Evolutionary conservation across 2,797 vertebrate genomes (phyloP), one percentile per base, ranked within the genome.

Genomic region (Sarcoramphus papa): DNA sequence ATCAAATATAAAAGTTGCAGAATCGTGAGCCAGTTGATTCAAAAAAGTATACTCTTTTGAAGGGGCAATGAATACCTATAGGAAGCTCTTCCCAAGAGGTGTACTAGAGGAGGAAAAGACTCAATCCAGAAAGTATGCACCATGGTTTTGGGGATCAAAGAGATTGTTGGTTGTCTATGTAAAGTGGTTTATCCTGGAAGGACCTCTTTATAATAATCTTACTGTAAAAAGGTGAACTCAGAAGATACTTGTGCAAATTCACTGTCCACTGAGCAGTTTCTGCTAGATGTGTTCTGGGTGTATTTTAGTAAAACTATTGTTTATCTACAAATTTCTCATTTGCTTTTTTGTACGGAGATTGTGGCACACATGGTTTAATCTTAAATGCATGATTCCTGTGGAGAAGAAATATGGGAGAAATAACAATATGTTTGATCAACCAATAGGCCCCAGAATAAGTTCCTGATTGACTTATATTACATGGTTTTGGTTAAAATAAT

Each of bases 401-500:
- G 35, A 64, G 33, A 60, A 53, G 37, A 84, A 73, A n/a, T 56
- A 43, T 3, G 2, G 37, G 15, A 79, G 33, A 88, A 91, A 47
- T 83, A 53, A 6, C 19, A 54, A 7, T 57, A 10, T 37, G 6
- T 47, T 88, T 82, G 15, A 40, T 48, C 12, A 65, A 62, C 12
- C 8, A 81, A 0, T 50, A 82, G 37, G 5, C 6, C 22, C 18
- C 74, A 72, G 33, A 57, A 20, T 78, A 80, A 88, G 20, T 86
- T 85, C 6, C 6, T 4, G 4, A 30, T 62, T 40, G 25, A 30
- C 22, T 3, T 12, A 0, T 15, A 9, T 87, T 43, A 27, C 7
- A 4, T 41, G 23, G 2, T 83, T 90, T 85, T 86, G 54, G 9
- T 79, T 92, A 90, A 93, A 94, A 93, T 59, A 31, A 37, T 59